A percentile compares a stretch with the other conserved stretches of the same genome.
These are phyloP conservation scores for Formicarius rufipectus DNA, from an alignment of 2,113 vertebrate genomes.

Conservation along the genomic window DNA sequence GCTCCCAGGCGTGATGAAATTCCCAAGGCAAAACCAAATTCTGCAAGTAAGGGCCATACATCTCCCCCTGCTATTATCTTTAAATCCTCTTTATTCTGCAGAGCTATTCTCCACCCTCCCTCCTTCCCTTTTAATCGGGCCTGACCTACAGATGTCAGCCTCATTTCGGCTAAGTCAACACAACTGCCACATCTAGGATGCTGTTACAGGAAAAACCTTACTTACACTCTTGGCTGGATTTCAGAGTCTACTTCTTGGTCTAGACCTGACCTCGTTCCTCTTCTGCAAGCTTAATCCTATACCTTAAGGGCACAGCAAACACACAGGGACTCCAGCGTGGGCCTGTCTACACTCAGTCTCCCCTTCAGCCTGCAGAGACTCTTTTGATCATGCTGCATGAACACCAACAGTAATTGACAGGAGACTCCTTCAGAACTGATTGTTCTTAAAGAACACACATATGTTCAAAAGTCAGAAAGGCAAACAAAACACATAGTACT, in stretches of 20 bases:
- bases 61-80: neutral
- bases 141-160: conserved; percentile 58
- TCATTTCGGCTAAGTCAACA: conserved; percentile 57
- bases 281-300: conserved; percentile 41
- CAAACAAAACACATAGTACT: neutral
- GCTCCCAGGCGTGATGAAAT: neutral
- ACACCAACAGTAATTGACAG: neutral
- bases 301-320: conserved; percentile 34
- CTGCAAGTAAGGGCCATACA: neutral
- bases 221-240: conserved; percentile 40
- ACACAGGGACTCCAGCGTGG: neutral
- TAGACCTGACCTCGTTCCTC: conserved; percentile 43
- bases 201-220: conserved; percentile 46
- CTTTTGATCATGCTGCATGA: conserved; percentile 5
- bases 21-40: conserved; percentile 19
- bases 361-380: neutral
- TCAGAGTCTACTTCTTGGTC: conserved; percentile 40
- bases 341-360: neutral
- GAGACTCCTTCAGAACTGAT: neutral
- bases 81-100: conserved; percentile 28
- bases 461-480: neutral
- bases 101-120: conserved; percentile 7
- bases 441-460: neutral
- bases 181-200: conserved; percentile 49
- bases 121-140: conserved; percentile 55